These are phyloP conservation scores for Podargus strigoides DNA, from an alignment of 2,797 vertebrate species.

Conservation along the genomic window DNA sequence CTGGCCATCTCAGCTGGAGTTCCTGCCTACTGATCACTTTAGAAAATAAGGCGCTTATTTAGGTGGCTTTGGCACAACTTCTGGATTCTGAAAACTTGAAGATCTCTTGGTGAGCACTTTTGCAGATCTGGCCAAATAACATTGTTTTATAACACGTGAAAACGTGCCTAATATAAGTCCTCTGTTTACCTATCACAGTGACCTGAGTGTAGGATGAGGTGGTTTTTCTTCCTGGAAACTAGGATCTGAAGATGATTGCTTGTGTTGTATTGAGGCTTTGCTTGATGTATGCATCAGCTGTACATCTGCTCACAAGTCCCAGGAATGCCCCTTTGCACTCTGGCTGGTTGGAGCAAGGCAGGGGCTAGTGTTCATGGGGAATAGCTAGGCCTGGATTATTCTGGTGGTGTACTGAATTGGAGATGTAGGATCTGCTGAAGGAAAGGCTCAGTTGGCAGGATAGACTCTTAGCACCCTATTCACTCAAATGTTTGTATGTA, in stretches of 20 bases:
- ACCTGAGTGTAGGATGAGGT: neutral
- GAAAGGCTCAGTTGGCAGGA: fast-evolving
- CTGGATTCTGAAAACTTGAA: neutral
- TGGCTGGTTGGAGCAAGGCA: neutral
- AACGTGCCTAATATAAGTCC: neutral
- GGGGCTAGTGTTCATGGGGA: fast-evolving
- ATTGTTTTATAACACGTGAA: neutral
- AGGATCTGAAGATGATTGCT: neutral
- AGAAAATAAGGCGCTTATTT: neutral
- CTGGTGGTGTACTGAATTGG: fast-evolving
- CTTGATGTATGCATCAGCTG: no score
- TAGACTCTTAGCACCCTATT: neutral
- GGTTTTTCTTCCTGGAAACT: neutral
- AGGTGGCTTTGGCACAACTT: neutral
- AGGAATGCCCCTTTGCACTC: neutral
- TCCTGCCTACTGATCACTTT: neutral
- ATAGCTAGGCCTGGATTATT: fast-evolving
- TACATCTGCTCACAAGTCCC: neutral
- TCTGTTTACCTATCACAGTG: fast-evolving
- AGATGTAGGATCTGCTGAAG: neutral
- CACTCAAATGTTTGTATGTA: neutral
- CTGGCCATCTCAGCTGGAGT: neutral
- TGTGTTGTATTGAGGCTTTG: neutral
- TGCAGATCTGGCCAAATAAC: neutral
- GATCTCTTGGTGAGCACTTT: neutral